Percentiles rank a stretch among this genome's conserved stretches.
These are phyloP conservation scores for Drosophila demipolita DNA, from an alignment of 2,888 invertebrate species.

Conservation along the genomic window DNA sequence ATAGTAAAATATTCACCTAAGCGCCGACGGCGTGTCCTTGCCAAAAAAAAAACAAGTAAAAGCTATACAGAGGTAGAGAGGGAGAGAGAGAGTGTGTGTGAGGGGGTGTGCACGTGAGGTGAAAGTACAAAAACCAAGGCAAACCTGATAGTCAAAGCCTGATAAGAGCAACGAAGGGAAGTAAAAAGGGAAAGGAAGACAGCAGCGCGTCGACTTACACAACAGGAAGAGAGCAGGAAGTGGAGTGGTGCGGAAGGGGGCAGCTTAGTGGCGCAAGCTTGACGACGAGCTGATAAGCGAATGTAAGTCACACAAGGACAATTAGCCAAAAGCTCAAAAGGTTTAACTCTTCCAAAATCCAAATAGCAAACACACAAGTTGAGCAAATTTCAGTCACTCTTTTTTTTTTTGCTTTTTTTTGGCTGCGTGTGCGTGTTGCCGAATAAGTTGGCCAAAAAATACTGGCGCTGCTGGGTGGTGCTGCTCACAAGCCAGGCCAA, in stretches of 20 bases:
- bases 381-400: slow-evolving; percentile 15
- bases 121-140: slow-evolving; percentile 39
- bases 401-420: background rate
- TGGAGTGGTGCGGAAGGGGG: too few species aligned
- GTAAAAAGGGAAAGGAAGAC: slow-evolving; percentile 28
- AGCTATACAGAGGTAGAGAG: background rate
- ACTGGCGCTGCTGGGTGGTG: slow-evolving; percentile 8
- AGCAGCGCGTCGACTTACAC: slow-evolving; percentile 21
- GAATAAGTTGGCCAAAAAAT: slow-evolving; percentile 42
- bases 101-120: background rate
- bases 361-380: slow-evolving; percentile 36
- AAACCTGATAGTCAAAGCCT: slow-evolving; percentile 57
- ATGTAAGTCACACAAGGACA: slow-evolving; percentile 82
- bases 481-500: slow-evolving; percentile 24
- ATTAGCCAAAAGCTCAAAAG: slow-evolving; percentile 80
- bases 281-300: slow-evolving; percentile 56
- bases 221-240: slow-evolving; percentile 3
- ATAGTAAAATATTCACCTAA: slow-evolving; percentile 41
- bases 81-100: too few species aligned
- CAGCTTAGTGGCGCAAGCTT: background rate
- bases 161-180: slow-evolving; percentile 52
- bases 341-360: slow-evolving; percentile 63
- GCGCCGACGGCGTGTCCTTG: slow-evolving; percentile 63
- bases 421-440: slow-evolving; percentile 37
- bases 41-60: slow-evolving; percentile 59